These are phyloP conservation scores for Apis cerana DNA, from an alignment of 1,140 invertebrate species.

Conservation along the genomic window DNA sequence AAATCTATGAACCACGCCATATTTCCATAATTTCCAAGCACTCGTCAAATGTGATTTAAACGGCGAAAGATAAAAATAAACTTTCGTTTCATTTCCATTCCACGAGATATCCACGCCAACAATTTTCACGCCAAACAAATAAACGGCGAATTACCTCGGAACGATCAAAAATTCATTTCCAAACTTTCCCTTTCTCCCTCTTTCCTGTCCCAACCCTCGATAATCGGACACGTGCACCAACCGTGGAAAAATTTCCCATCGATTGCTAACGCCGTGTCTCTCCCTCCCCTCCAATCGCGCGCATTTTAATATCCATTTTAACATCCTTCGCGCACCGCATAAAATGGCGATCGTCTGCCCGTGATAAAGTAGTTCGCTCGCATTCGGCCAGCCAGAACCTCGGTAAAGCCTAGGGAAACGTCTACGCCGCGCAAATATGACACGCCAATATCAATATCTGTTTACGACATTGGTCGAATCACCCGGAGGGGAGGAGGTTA, in stretches of 20 bases:
- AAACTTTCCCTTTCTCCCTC: too few species aligned
- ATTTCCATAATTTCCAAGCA: too few species aligned
- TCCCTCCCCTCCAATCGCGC: background rate
- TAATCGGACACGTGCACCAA: too few species aligned
- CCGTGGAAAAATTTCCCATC: background rate
- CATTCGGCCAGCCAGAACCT: background rate
- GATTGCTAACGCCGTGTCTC: slow-evolving; percentile 1
- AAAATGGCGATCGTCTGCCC: slow-evolving; percentile 48
- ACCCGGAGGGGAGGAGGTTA: slow-evolving; percentile 20
- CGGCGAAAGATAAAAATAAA: too few species aligned
- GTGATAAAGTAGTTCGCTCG: slow-evolving; percentile 49
- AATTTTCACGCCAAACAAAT: too few species aligned
- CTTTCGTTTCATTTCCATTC: too few species aligned
- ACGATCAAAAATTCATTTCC: too few species aligned
- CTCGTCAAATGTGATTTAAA: too few species aligned
- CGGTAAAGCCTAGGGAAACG: slow-evolving; percentile 25
- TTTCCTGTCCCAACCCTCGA: too few species aligned
- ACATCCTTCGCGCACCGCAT: slow-evolving; percentile 29
- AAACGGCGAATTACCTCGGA: too few species aligned
- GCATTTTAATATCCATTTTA: slow-evolving; percentile 23
- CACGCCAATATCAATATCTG: slow-evolving; percentile 65
- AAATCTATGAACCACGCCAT: too few species aligned
- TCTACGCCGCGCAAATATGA: slow-evolving; percentile 55
- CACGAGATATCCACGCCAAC: too few species aligned
- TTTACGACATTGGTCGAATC: slow-evolving; percentile 60